Percentiles rank a stretch among this genome's conserved stretches.
These are phyloP conservation scores for Lamprologus speciosus DNA, from an alignment of 2,113 vertebrate genomes.

Conservation along the genomic window DNA sequence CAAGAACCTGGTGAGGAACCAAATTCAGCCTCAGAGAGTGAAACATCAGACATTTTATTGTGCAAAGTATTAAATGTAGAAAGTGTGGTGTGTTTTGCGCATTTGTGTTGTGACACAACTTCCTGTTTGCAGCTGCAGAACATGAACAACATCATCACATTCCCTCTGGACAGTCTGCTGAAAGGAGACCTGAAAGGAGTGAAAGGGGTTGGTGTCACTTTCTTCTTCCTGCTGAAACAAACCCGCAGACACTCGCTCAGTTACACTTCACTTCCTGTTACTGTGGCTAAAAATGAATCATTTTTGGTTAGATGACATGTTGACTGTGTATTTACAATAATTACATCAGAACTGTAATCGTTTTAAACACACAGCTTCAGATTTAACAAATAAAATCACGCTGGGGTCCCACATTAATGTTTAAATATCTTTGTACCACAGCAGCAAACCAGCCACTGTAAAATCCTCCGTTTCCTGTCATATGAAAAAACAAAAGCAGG, in stretches of 20 bases:
- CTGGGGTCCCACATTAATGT: neutral
- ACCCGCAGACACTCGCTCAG: neutral
- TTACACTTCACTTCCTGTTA: neutral
- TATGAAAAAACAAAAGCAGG: neutral
- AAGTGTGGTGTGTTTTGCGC: neutral
- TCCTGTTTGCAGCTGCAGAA: constrained; percentile 84
- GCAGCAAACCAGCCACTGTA: neutral
- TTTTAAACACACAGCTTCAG: neutral
- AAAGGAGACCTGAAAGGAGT: constrained; percentile 96
- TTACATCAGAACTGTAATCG: neutral
- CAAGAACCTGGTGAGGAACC: constrained; percentile 89
- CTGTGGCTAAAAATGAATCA: neutral
- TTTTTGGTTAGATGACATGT: neutral
- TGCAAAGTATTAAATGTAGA: neutral
- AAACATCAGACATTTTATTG: neutral
- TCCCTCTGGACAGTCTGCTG: constrained; percentile 92
- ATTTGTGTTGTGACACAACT: neutral
- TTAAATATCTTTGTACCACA: neutral
- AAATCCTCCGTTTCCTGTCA: neutral
- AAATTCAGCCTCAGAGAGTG: neutral
- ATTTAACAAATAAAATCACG: neutral
- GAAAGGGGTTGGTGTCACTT: constrained; percentile 81
- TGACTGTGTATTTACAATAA: neutral
- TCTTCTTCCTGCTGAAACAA: neutral
- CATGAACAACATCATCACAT: constrained; percentile 98